Evolutionary conservation across 2,888 invertebrate genomes (phyloP).

Genomic region (Drosophila mayaguana): DNA sequence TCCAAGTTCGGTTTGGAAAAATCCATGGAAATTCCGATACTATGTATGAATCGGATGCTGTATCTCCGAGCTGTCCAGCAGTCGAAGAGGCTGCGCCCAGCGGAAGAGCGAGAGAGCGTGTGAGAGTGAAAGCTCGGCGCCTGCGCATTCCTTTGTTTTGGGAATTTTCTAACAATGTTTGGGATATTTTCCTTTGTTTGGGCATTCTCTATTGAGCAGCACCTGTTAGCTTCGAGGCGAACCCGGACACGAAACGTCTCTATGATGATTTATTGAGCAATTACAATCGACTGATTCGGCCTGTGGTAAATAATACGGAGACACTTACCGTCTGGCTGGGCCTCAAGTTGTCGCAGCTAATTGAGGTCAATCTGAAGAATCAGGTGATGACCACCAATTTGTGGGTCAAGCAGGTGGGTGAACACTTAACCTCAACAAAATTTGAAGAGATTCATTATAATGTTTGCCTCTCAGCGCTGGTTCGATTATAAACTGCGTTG

Average conservation of each 20-base stretch:
- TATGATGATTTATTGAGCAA: constrained; percentile 98
- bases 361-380: constrained; percentile 96
- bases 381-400: constrained; percentile 98
- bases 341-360: constrained; percentile 94
- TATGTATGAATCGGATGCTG: constrained; percentile 50
- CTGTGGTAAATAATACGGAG: constrained; percentile 96
- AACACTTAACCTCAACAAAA: background rate
- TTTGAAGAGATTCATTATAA: background rate
- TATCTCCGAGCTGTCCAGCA: constrained; percentile 53
- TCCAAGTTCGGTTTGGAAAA: constrained; percentile 15
- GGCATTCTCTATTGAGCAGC: constrained; percentile 56
- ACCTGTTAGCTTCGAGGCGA: constrained; percentile 88
- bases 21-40: constrained; percentile 70
- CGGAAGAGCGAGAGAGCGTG: constrained; percentile 6
- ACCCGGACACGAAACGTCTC: constrained; percentile 96
- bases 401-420: constrained; percentile 95
- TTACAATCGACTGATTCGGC: constrained; percentile 97
- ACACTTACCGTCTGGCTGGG: constrained; percentile 96
- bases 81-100: constrained; percentile 54
- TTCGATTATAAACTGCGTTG: constrained; percentile 94
- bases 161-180: constrained; percentile 59
- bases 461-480: constrained; percentile 90
- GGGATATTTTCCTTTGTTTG: constrained; percentile 35
- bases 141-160: constrained; percentile 72
- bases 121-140: constrained; percentile 36